Base-by-base conservation (phyloP, 2,888 invertebrate genomes). In the Brachyopa scutellaris region DNA sequence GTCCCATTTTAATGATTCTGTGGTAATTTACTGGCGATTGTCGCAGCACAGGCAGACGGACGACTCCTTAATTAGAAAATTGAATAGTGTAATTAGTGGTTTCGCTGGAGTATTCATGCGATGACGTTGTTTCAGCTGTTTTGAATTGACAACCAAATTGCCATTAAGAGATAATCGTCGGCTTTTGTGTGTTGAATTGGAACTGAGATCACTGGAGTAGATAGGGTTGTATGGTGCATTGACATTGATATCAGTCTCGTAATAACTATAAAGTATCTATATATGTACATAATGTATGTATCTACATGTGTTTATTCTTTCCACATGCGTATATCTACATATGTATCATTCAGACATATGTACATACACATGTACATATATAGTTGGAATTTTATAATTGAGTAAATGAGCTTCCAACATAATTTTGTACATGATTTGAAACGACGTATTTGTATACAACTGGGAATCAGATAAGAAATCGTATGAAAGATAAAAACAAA, bases 1-100 rank as follows among this genome's bases (percentile, higher is more conserved):
- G 19, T 2, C 26, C 5, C 19, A 55, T 9, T 59, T 42, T 29
- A 36, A 47, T 9, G 33, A 53, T 42, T 69, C 21, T 45, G 8
- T 45, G 49, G 45, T 53, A 55, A 55, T 55, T 23, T 55, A 47
- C 45, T 38, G 23, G 26, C 13, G 49, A 26, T 21, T 73, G 49
- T 15, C 55, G 49, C 57, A 69, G 36, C 19, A 42, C 19, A 57
- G 51, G 26, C 62, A 42, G 31, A 33, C 38, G 6, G 45, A 13
- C 29, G 51, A 45, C 53, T 64, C 45, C 64, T 66, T 53, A 78
- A 78, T 78, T 78, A 72, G 45, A 42, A 72, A 72, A 72, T 78
- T 78, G 70, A 72, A 72, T 59, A 42, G 42, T 42, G 57, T 59
- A 72, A 72, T 78, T 78, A 72, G 64, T 47, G 31, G 42, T 15